phyloP scores from a whole-genome alignment of 1,140 invertebrate species.

The Carposina sasakii region DNA sequence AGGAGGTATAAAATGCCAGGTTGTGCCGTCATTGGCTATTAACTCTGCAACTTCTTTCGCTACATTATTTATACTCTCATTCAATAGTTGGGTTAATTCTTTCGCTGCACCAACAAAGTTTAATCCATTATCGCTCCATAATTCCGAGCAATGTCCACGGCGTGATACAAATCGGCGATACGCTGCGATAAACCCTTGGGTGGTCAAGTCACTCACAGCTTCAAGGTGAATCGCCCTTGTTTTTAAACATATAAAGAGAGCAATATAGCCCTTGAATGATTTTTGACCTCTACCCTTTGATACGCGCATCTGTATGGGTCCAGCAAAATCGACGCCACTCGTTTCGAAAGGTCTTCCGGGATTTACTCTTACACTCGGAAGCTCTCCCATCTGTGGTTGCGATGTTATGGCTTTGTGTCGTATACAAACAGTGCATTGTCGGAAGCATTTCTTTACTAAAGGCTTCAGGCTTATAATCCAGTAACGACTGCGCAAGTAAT shows the following conservation, averaged over 20 bases:
- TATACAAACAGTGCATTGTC: conserved; percentile 19
- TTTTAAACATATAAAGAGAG: conserved; percentile 21
- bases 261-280: conserved; percentile 15
- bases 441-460: conserved; percentile 7
- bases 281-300: conserved; percentile 9
- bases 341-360: conserved; percentile 16
- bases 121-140: conserved; percentile 45
- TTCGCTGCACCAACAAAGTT: conserved; percentile 44
- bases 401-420: conserved; percentile 4
- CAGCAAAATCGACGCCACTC: conserved; percentile 20
- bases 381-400: conserved; percentile 19
- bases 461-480: conserved; percentile 18
- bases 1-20: conserved; percentile 59
- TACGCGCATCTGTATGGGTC: conserved; percentile 9
- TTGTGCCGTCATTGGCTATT: conserved; percentile 18
- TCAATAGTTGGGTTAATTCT: conserved; percentile 13
- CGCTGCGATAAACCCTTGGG: conserved; percentile 28
- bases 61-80: conserved; percentile 8
- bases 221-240: conserved; percentile 27
- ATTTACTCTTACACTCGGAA: conserved; percentile 16
- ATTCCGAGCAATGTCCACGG: conserved; percentile 24
- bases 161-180: conserved; percentile 39
- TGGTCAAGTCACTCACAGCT: conserved; percentile 17
- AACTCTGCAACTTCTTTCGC: conserved; percentile 6
- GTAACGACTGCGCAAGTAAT: conserved; percentile 13